Evolutionary conservation across 2,113 vertebrate species (phyloP), one percentile per base, ranked within the genome.

Genomic region (Neodontobutis hainanensis): DNA sequence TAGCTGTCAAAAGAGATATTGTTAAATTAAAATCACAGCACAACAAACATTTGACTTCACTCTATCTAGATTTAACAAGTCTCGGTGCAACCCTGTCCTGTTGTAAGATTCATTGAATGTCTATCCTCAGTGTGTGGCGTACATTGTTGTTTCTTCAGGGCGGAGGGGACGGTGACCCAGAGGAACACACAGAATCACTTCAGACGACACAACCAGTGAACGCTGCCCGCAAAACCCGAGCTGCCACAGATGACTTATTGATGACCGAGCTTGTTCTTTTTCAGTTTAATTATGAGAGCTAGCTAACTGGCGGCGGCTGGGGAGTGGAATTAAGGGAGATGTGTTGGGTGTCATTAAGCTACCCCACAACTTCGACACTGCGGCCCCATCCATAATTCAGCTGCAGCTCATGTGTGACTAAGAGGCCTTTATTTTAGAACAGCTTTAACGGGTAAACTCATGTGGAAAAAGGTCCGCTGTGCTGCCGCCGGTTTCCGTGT

Each of bases 391-490:
- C 66, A 92, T 92, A 90, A 92, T 92, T 92, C 80, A 91, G 71
- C 65, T 53, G 46, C 69, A 75, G 61, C 77, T 88, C 85, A 73
- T 85, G 87, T 86, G 87, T 88, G 70, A 86, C 75, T 87, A 91
- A 90, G 72, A 81, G 70, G 75, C 74, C 87, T 91, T 92, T 90
- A 90, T 89, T 89, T 89, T 83, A 79, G 87, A 79, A 78, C 70
- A 78, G 84, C 83, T 74, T 70, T 87, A 91, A 92, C 72, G 60
- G 85, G 88, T 80, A 92, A 90, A 92, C 75, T 90, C 90, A 91
- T 87, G 90, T 92, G 89, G 90, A 91, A 91, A 93, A 92, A 89
- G 81, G 88, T 88, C 85, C 38, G 82, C 76, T 73, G 74, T 81
- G 87, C 75, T 65, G 79, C 62, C 38, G 71, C 85, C 61, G 83